phyloP scores from a whole-genome alignment of 2,888 invertebrate species.

The Siphlonurus alternatus region DNA sequence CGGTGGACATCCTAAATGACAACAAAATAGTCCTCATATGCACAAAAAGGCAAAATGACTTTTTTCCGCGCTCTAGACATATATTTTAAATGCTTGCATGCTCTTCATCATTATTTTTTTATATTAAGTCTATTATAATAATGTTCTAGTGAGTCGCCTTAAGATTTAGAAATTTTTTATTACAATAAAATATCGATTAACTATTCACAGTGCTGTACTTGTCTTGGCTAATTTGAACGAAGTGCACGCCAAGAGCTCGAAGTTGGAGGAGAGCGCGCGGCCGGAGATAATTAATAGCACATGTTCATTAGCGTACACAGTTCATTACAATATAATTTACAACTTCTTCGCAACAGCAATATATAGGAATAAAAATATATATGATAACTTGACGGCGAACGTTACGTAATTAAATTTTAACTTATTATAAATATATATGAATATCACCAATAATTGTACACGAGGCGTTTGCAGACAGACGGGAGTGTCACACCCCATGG shows the following conservation, averaged over 20 bases:
- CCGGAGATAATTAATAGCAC: background rate
- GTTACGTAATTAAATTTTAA: background rate
- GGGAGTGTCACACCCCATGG: too few relatives aligned
- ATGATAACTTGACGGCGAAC: background rate
- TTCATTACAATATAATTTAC: background rate
- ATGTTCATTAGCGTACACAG: background rate
- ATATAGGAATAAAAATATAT: background rate
- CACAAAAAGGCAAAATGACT: too few relatives aligned
- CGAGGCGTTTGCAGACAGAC: too few relatives aligned
- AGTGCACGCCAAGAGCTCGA: background rate
- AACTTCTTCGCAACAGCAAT: background rate
- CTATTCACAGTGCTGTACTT: background rate
- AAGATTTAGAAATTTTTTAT: background rate
- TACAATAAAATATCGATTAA: background rate
- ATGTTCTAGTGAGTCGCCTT: too few relatives aligned
- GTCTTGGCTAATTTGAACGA: background rate
- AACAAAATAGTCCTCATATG: too few relatives aligned
- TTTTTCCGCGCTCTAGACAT: too few relatives aligned
- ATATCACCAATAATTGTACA: too few relatives aligned
- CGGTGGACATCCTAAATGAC: too few relatives aligned
- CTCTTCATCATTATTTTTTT: too few relatives aligned
- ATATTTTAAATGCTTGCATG: too few relatives aligned
- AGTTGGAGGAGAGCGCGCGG: background rate
- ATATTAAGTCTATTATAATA: too few relatives aligned
- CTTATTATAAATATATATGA: background rate